Conservation (phyloP, 2,888 invertebrate species). For the Rotaria sp. region DNA sequence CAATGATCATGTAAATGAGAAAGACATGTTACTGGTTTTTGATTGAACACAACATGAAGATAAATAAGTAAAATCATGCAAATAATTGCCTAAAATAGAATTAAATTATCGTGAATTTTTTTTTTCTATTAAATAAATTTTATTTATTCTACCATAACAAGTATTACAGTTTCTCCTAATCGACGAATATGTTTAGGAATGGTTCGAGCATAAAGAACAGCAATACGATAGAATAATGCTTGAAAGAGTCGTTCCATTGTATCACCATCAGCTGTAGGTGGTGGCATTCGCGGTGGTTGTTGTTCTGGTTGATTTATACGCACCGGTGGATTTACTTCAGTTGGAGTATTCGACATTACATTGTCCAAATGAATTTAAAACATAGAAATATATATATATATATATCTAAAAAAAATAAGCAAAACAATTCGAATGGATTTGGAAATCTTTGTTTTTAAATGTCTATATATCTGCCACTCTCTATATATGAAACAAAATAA, state of each 20-base stretch:
- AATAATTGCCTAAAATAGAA: constrained; percentile 61
- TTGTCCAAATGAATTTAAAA: neutral
- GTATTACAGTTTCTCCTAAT: constrained; percentile 73
- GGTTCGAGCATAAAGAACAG: constrained; percentile 80
- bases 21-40: constrained; percentile 83
- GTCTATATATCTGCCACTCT: no score
- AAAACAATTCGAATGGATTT: neutral
- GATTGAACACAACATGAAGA: constrained; percentile 85
- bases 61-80: constrained; percentile 85
- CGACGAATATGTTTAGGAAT: constrained; percentile 73
- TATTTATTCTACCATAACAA: constrained; percentile 61
- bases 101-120: neutral
- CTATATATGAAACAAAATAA: neutral
- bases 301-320: neutral
- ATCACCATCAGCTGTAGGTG: neutral
- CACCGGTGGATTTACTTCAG: neutral
- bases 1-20: constrained; percentile 74
- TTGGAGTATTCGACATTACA: constrained; percentile 11
- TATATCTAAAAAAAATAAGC: neutral
- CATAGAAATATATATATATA: neutral
- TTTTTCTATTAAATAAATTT: no score
- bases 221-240: constrained; percentile 81
- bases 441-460: no score
- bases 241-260: constrained; percentile 71
- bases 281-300: neutral